Base-by-base conservation (phyloP, 2,113 vertebrate species). In the Corydoras maculifer region DNA sequence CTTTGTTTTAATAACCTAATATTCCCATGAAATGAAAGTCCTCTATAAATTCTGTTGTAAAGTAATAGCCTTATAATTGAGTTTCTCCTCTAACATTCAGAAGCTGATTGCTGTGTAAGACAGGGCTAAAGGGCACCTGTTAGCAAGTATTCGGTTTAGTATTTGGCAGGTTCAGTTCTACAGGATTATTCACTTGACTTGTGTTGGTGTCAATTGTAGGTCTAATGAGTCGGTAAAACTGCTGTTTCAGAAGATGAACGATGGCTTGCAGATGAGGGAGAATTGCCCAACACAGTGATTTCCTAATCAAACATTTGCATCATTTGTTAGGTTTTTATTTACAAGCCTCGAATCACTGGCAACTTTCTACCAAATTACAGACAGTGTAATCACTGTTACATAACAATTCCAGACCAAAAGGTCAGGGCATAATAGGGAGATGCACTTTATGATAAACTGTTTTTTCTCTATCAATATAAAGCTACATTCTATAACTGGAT, bases 201-300 rank as follows among this genome's bases (percentile, higher is more conserved):
- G 35, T 43, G 35, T 43, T 43, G 35, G 35, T 43, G 35, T 43
- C 35, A 43, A 43, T 43, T 43, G 35, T 43, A 43, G 35, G 35
- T 43, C 35, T 43, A 43, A 43, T 43, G 35, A 43, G 35, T 43
- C 1, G 29, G 30, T 64, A 30, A 58, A 35, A 67, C 48, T n/a
- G 29, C n/a, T 31, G 50, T 8, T 15, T 32, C 57, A 29, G 53
- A 65, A n/a, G 15, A 55, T 55, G 58, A 11, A 9, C 68, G 58
- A 80, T 75, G 3, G 49, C 68, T 72, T 6, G 30, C 67, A 75
- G 66, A 74, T 75, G 79, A 68, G 32, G 14, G 65, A 31, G 15
- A 66, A 55, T 12, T 58, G n/a, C 8, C 12, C 63, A 67, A 54
- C 55, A n/a, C 3, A 7, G 29, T 11, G 14, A 25, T 50, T 32